phyloP scores from a whole-genome alignment of 2,888 invertebrate species.

The Petrolisthes cinctipes region DNA sequence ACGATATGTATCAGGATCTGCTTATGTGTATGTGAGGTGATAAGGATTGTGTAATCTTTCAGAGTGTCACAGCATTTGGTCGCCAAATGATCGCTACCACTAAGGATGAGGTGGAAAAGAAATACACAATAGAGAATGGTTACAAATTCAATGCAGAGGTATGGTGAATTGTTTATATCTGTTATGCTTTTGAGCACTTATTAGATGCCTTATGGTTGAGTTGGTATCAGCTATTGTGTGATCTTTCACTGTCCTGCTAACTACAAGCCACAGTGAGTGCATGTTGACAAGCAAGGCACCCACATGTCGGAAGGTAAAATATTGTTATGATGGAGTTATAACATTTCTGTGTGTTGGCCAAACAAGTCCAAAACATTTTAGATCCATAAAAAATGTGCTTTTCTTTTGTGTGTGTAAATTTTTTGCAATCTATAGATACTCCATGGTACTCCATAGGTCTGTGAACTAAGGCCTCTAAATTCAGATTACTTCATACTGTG shows the following conservation, averaged over 20 bases:
- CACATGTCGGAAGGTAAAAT: background rate
- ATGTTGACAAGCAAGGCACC: background rate
- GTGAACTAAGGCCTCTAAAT: no score
- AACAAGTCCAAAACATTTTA: no score
- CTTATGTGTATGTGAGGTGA: background rate
- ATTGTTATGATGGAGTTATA: no score
- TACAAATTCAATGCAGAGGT: constrained; percentile 90
- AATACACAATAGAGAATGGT: constrained; percentile 71
- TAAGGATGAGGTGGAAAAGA: constrained; percentile 90
- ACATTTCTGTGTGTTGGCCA: no score
- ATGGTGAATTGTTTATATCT: constrained; percentile 8
- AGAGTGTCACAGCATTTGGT: constrained; percentile 95
- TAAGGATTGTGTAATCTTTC: constrained; percentile 46
- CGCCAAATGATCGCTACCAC: constrained; percentile 96
- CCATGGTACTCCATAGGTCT: no score
- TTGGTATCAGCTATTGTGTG: background rate
- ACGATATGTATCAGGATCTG: background rate
- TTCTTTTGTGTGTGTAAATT: no score
- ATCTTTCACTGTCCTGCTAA: background rate
- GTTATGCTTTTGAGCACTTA: background rate
- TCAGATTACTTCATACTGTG: no score
- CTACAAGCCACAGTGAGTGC: background rate
- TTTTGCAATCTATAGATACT: no score
- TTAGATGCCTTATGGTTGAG: background rate
- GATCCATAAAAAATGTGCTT: no score